Percentiles rank a stretch among this genome's conserved stretches.
Evolutionary conservation across 2,113 vertebrate genomes (phyloP).

Genomic region (Calidris pugnax): DNA sequence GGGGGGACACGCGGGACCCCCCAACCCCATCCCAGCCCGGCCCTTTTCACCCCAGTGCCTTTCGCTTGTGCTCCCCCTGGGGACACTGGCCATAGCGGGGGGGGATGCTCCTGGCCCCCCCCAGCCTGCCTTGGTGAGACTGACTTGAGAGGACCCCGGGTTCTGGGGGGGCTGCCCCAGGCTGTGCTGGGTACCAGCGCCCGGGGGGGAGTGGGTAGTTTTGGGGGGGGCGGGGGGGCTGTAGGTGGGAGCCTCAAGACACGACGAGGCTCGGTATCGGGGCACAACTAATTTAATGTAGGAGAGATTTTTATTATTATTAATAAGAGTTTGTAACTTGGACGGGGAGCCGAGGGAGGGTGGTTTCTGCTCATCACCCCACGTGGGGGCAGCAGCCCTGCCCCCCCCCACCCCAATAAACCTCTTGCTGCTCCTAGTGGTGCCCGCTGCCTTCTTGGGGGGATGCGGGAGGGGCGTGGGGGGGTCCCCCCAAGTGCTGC

Average conservation of each 20-base stretch:
- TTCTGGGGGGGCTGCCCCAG: background rate
- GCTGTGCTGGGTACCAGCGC: background rate
- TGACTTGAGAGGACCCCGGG: background rate
- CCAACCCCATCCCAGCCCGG: background rate
- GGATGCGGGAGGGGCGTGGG: fast-evolving
- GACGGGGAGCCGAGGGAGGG: background rate
- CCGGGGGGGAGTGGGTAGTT: background rate
- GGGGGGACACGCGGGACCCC: background rate
- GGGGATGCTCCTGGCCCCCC: background rate
- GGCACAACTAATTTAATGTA: background rate
- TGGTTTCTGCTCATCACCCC: background rate
- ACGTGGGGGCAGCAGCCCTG: background rate
- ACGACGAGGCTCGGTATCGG: background rate
- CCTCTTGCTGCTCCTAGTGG: conserved; percentile 18
- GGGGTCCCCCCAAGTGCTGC: background rate
- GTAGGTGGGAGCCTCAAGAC: background rate
- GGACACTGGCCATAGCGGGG: background rate
- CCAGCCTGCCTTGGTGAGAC: background rate
- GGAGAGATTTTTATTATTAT: conserved; percentile 63
- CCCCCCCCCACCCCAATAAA: background rate
- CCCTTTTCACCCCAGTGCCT: conserved; percentile 58
- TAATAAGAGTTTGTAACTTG: conserved; percentile 60
- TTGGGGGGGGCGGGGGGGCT: background rate
- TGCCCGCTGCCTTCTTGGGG: background rate
- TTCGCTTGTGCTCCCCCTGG: background rate